Evolutionary conservation across 2,113 vertebrate species (phyloP), one percentile per base, ranked within the genome.

Genomic region (Corythornis cristatus): DNA sequence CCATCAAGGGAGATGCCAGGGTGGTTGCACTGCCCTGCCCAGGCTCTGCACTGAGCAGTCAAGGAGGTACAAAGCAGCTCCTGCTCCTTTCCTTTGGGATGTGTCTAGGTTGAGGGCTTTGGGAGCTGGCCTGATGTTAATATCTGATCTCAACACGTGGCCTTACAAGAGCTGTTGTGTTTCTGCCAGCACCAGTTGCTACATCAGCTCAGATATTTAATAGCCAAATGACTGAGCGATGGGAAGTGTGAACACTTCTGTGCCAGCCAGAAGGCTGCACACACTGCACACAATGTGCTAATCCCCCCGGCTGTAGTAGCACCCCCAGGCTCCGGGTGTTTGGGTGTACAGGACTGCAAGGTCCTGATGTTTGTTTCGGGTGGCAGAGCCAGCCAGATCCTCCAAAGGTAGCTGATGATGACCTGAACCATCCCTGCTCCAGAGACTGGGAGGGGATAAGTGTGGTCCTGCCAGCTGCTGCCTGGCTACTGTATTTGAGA

Each of bases 21-120:
- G 12, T 28, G 37, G 22, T 21, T 31, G 23, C 6, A 2, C 28
- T 2, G 18, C 0, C 0, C 37, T 61, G 43, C n/a, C 35, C 40
- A 20, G 67, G 70, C 31, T 9, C 31, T 15, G 43, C 0, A 1
- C 54, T 26, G 33, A 31, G 58, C 0, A 0, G 19, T 22, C 1
- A 0, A 50, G 60, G n/a, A 35, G 60, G 10, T 28, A 17, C 0
- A 1, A 53, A 37, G 3, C 60, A 64, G 26, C 45, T 85, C 65
- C 54, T 46, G 26, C 50, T 43, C 60, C 15, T 51, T 61, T 28
- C 74, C 56, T 57, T 61, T 6, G 83, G 43, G 53, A 58, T 26
- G 26, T 8, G 26, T 25, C 74, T 77, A 79, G 13, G 8, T 20
- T 43, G n/a, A 58, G 48, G 29, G 42, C 60, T 87, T 46, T 15